phyloP scores from a whole-genome alignment of 1,140 invertebrate genomes.

The Leucophenga varia region DNA sequence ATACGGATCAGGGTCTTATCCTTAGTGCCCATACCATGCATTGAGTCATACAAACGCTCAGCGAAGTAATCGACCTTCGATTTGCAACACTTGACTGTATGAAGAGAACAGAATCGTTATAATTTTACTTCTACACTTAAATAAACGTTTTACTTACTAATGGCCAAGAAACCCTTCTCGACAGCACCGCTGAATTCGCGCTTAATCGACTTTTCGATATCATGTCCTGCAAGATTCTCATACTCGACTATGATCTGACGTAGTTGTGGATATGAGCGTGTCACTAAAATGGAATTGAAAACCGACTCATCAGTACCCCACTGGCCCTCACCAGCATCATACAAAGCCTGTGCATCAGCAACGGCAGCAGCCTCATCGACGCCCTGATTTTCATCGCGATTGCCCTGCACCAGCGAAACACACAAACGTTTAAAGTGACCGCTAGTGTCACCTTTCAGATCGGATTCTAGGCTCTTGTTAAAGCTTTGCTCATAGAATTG shows the following conservation, averaged over 20 bases:
- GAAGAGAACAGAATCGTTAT: neutral
- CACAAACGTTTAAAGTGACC: conserved; percentile 88
- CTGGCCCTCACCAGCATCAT: conserved; percentile 73
- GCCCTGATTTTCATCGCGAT: conserved; percentile 76
- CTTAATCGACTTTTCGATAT: conserved; percentile 84
- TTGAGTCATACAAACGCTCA: conserved; percentile 82
- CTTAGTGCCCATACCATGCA: conserved; percentile 87
- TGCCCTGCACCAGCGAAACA: conserved; percentile 79
- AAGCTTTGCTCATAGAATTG: conserved; percentile 89
- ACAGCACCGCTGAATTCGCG: conserved; percentile 85
- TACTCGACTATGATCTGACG: conserved; percentile 80
- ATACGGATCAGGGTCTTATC: conserved; percentile 89
- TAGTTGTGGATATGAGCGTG: conserved; percentile 78
- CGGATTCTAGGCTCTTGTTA: conserved; percentile 79
- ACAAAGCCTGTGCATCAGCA: conserved; percentile 71
- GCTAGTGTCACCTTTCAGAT: conserved; percentile 90
- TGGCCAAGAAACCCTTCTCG: conserved; percentile 80
- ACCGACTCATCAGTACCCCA: conserved; percentile 86
- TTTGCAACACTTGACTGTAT: conserved; percentile 80
- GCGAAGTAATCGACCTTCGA: conserved; percentile 93
- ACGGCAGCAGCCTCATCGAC: conserved; percentile 68
- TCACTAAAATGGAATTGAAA: conserved; percentile 81
- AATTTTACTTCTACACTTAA: neutral
- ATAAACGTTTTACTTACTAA: conserved; percentile 65
- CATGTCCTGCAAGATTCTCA: conserved; percentile 72